Evolutionary conservation across 1,140 invertebrate genomes (phyloP), one percentile per base, ranked within the genome.

Genomic region (Fragariocoptes setiger): DNA sequence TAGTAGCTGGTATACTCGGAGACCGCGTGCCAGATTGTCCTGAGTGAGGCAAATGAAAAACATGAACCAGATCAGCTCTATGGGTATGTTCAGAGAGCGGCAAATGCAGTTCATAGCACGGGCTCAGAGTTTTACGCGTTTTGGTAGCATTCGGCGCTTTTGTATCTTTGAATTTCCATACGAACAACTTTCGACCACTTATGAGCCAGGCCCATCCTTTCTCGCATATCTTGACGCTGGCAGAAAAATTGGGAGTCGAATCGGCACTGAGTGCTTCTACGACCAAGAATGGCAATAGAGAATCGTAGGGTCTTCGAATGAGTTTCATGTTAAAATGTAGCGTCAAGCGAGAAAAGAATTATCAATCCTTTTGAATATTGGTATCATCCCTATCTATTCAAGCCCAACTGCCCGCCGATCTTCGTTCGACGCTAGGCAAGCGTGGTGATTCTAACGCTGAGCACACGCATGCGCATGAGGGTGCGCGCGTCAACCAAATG

Each of bases 41-140:
- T 8, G 8, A 8, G 8, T 31, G 25, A 31, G 25, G 25, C 8
- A 31, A 8, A 31, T 8, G n/a, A 31, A 31, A 77, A 4, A 88
- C 67, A 46, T 69, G 68, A 4, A 88, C 73, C 19, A 86, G 64
- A 43, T 78, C 71, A n/a, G 82, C 78, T 55, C 74, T 72, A 54
- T 90, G 82, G 2, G 75, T 74, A 14, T 90, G 60, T 56, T 88
- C 82, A 54, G 78, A 86, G 38, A 80, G 76, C 1, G 82, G 82
- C 14, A 92, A 54, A 2, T 71, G 71, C 2, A 92, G 57, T 54
- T 90, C 80, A 45, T 72, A 66, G 54, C 74, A 79, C 38, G 55
- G 51, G 13, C 49, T 67, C 63, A 15, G 13, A 3, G 19, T 2
- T 15, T 19, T 43, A 8, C 16, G 21, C 4, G 31, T 16, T 35